Evolutionary conservation across 2,888 invertebrate genomes (phyloP), one percentile per base, ranked within the genome.

Genomic region (Drosophila engyochracea): DNA sequence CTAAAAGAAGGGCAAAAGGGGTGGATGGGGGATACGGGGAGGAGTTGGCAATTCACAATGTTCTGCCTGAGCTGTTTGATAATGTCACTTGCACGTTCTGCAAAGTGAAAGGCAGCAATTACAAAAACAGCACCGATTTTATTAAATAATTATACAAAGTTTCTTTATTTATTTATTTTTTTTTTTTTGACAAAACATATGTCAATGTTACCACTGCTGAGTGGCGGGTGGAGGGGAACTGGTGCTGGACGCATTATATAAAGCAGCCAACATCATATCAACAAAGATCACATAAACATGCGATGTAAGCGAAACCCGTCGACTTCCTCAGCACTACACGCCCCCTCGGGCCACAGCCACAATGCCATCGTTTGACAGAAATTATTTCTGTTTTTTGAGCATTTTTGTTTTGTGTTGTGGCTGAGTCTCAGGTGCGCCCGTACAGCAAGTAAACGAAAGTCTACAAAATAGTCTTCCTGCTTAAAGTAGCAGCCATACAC

Each of bases 381-480:
- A 82, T 65, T 57, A 79, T 68, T 76, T 67, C 22, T 70, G 57
- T 41, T 41, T 49, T 55, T 67, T 69, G 30, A 39, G 31, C 25
- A n/a, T 41, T 59, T 16, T 71, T 44, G 28, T 54, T 33, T 59
- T 14, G 66, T 44, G 19, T 54, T 49, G 25, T 53, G 54, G 72
- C 57, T 22, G 41, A 51, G 30, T 25, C 51, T 70, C 82, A 82
- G 79, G 79, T 82, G 79, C 70, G 82, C 63, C 79, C 61, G 66
- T 79, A 71, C 67, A 83, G 72, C 81, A 76, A 61, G 64, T 80
- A 41, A 70, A 79, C 67, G 79, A 74, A 72, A 70, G 76, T 74
- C 57, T 53, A 65, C 79, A 69, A 58, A 85, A 90, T 73, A 83
- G 69, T 86, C 90, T 85, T 85, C 85, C 85, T 85, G 85, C 74